phyloP scores from a whole-genome alignment of 2,888 invertebrate species.

The Sympetrum striolatum region DNA sequence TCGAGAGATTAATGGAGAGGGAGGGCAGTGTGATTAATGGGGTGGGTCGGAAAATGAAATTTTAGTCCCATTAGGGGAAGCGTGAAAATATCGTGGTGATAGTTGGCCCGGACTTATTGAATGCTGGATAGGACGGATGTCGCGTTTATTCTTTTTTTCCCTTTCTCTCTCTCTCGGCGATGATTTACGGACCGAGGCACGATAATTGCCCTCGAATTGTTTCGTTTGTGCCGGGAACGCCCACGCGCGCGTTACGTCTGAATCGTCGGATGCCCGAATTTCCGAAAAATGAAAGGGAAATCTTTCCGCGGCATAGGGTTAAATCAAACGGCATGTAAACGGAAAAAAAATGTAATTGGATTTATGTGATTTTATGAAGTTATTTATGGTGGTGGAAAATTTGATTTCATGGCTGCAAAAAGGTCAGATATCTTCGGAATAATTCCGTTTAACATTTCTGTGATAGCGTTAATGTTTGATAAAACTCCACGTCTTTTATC shows the following conservation, averaged over 20 bases:
- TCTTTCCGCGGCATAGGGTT: not conserved
- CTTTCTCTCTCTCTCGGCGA: not conserved
- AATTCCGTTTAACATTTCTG: not conserved
- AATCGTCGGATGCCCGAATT: not conserved
- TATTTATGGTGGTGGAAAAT: not conserved
- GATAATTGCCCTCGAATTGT: not conserved
- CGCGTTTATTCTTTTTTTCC: not conserved
- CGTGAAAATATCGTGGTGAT: not conserved
- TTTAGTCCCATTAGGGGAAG: not conserved
- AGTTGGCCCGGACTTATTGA: not conserved
- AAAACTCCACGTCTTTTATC: too few relatives aligned
- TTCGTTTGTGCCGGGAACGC: not conserved
- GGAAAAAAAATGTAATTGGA: not conserved
- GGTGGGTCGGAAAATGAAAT: not conserved
- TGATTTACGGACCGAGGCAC: not conserved
- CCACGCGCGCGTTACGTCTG: not conserved
- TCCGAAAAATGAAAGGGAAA: not conserved
- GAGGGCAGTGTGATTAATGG: not conserved
- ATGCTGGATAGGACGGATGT: not conserved
- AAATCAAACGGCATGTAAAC: not conserved
- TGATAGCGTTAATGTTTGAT: too few relatives aligned
- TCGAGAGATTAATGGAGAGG: not conserved
- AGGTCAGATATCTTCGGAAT: not conserved
- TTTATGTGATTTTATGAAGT: not conserved
- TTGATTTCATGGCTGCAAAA: not conserved